These are phyloP conservation scores for Gallinago media DNA, from an alignment of 2,113 vertebrate species.

Conservation along the genomic window DNA sequence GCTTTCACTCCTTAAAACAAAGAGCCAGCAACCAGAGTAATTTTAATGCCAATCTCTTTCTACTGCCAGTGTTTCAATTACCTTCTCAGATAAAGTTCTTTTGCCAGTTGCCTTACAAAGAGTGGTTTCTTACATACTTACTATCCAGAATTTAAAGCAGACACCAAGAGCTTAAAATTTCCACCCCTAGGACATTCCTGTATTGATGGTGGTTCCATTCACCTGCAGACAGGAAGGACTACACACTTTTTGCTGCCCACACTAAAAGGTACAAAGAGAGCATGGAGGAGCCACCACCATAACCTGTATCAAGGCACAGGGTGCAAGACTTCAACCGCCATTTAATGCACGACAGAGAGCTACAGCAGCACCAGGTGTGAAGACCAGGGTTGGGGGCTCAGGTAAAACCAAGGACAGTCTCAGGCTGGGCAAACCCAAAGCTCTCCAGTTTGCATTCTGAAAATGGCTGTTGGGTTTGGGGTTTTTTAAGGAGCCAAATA, in stretches of 20 bases:
- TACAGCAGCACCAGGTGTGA: fast-evolving
- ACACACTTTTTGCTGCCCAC: neutral
- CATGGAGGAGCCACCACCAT: neutral
- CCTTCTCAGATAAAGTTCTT: neutral
- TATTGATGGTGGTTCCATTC: neutral
- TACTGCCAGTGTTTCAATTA: neutral
- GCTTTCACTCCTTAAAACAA: neutral
- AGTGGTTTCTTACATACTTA: neutral
- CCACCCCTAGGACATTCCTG: neutral
- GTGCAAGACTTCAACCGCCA: neutral
- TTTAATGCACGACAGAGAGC: neutral
- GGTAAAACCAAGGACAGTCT: neutral
- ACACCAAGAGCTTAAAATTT: neutral
- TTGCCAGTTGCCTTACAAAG: neutral
- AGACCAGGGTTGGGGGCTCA: neutral
- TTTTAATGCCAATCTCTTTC: neutral
- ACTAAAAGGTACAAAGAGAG: neutral
- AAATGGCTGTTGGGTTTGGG: neutral
- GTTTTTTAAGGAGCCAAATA: neutral
- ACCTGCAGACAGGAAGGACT: neutral
- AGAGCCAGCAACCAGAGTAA: neutral
- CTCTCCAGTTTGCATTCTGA: neutral
- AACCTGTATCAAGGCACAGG: neutral
- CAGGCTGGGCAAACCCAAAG: neutral
- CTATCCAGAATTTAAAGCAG: neutral